Evolutionary conservation across 2,113 vertebrate genomes (phyloP), one percentile per base, ranked within the genome.

Genomic region (Cervus canadensis): DNA sequence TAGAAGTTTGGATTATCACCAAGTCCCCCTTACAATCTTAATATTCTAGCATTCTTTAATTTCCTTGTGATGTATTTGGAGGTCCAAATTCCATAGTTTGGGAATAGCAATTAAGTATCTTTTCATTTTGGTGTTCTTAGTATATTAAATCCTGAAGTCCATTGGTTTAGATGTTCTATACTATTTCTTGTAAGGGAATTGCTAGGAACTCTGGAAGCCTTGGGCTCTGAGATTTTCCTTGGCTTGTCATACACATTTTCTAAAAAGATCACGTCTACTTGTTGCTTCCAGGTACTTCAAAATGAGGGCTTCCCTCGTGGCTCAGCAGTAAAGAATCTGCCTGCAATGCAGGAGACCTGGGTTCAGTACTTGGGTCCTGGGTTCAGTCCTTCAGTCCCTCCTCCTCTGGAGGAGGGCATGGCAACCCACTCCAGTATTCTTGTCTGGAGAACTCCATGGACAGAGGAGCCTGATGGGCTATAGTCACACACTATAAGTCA

Each of bases 171-270:
- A 74, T 71, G 94, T 86, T 62, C 43, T 94, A 16, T 56, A n/a
- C 11, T 89, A 96, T 79, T 96, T 96, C 60, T 60, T 78, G 5
- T 52, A 94, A 50, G 26, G 50, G 14, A 96, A 71, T 94, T 85
- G 89, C 36, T 90, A 92, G 54, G 48, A 76, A 84, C 64, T 89
- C 83, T 67, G 25, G 15, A 64, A 86, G 86, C 84, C 23, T 95
- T 71, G 26, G 16, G 57, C 40, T 26, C 57, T 88, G 50, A 91
- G 50, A 57, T 25, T 50, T 74, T 87, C 50, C 15, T 26, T 40
- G 50, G 7, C 23, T 87, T 76, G 12, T 71, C 45, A 79, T n/a
- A 28, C 4, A 48, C 4, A 54, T 90, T 94, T 97, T 84, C 48
- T 56, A 60, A 71, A 95, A 64, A 91, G 23, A 43, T 94, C 78